Base-by-base conservation (phyloP, 2,113 vertebrate genomes). In the Conger conger region DNA sequence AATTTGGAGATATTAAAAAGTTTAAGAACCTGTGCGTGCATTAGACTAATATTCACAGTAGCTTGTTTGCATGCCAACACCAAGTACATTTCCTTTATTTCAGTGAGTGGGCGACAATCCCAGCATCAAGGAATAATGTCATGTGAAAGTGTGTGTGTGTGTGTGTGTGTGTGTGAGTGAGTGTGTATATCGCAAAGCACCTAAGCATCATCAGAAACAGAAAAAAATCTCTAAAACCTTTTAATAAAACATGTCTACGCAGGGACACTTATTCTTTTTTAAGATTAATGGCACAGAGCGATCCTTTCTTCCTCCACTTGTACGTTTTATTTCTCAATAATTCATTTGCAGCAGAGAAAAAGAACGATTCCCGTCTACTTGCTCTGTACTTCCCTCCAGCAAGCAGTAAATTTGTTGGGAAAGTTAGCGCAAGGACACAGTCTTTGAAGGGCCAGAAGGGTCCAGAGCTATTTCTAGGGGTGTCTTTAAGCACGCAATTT, bases 251-350 rank as follows among this genome's bases (percentile, higher is more conserved):
- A 91, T 90, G 9, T 79, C 82, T 76, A 87, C 23, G 78, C 85
- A 82, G 84, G 89, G 87, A 91, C 77, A 86, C 83, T 83, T 82
- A 84, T 81, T 83, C 77, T 83, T 87, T 90, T 91, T 89, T 78
- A 84, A 91, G 84, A 91, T 88, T 85, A 89, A 87, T 83, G 77
- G 80, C 87, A 82, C 85, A 77, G 42, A 84, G 80, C n/a, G 45
- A 1, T n/a, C 79, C 36, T 85, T 87, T 89, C 38, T 83, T 88
- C 82, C 45, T 13, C 77, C 76, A 84, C 78, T 77, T 81, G 16
- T 86, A 87, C 81, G 77, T 90, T 91, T 93, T 89, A 87, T 92
- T 92, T 91, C 87, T 93, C 89, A 92, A 91, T 93, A 89, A 92
- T 92, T 91, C 80, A 90, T 89, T 68, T 37, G 82, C 57, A 40